Percentiles rank a stretch among this genome's conserved stretches.
phyloP scores from a whole-genome alignment of 2,888 invertebrate genomes.

The Drosophila falleni region DNA sequence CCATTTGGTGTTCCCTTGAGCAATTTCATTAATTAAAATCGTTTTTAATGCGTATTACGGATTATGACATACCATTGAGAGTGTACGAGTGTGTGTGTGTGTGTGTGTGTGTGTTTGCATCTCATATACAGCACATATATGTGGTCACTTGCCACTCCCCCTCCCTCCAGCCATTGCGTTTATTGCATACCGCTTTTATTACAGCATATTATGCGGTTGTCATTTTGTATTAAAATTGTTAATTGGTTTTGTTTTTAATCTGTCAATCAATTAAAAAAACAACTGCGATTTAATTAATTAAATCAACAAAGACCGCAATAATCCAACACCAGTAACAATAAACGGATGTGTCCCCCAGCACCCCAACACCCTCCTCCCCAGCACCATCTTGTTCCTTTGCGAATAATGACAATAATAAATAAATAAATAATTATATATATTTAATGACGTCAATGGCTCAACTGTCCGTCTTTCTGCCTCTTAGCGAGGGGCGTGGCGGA shows the following conservation, averaged over 20 bases:
- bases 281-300: conserved; percentile 82
- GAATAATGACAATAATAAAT: conserved; percentile 62
- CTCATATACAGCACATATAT: conserved; percentile 20
- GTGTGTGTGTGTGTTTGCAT: conserved; percentile 16
- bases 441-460: conserved; percentile 64
- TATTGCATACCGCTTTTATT: conserved; percentile 66
- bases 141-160: conserved; percentile 31
- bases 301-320: conserved; percentile 81
- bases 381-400: conserved; percentile 25
- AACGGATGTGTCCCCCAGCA: conserved; percentile 26
- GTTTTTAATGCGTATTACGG: conserved; percentile 75
- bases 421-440: conserved; percentile 64
- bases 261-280: conserved; percentile 83
- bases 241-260: conserved; percentile 84
- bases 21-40: conserved; percentile 81
- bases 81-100: conserved; percentile 13
- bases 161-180: background rate
- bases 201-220: conserved; percentile 82
- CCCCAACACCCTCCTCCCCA: background rate
- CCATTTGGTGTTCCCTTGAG: conserved; percentile 54
- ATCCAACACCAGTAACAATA: conserved; percentile 70
- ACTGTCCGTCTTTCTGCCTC: conserved; percentile 1
- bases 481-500: conserved; percentile 50
- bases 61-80: conserved; percentile 77
- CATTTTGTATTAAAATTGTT: conserved; percentile 83